Percentiles rank a stretch among this genome's conserved stretches.
These are phyloP conservation scores for Paracyprichromis sp. DNA, from an alignment of 2,113 vertebrate genomes.

Conservation along the genomic window DNA sequence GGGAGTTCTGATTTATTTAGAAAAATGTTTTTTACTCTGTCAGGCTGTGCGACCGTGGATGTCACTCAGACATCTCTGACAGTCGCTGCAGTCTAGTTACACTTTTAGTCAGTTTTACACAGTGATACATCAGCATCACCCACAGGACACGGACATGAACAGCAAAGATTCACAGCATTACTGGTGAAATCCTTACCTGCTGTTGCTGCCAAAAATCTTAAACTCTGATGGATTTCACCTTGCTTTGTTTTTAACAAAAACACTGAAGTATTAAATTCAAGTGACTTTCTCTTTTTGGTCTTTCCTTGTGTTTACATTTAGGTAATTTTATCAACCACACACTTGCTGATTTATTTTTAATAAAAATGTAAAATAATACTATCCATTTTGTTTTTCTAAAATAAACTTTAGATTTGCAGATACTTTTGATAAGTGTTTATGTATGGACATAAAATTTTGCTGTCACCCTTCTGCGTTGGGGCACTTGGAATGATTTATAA, in stretches of 20 bases:
- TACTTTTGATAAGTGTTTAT: background rate
- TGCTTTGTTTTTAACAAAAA: background rate
- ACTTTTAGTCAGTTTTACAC: background rate
- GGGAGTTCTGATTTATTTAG: background rate
- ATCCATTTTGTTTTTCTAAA: background rate
- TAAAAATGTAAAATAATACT: background rate
- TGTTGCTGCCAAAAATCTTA: background rate
- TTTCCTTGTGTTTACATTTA: background rate
- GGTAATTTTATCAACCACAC: background rate
- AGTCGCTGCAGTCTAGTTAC: background rate
- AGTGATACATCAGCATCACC: constrained; percentile 46
- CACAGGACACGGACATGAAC: constrained; percentile 6
- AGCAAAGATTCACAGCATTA: background rate
- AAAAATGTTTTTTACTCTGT: background rate
- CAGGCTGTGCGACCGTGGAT: background rate
- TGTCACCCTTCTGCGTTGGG: background rate
- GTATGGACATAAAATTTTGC: background rate
- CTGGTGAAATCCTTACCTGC: background rate
- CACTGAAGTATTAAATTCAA: background rate
- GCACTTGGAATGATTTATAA: background rate
- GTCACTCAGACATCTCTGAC: background rate
- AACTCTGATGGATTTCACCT: background rate
- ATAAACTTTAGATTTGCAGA: background rate
- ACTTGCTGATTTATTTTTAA: background rate
- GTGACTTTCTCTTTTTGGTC: background rate